These are phyloP conservation scores for Austrolebias charrua DNA, from an alignment of 2,797 vertebrate genomes.

Conservation along the genomic window DNA sequence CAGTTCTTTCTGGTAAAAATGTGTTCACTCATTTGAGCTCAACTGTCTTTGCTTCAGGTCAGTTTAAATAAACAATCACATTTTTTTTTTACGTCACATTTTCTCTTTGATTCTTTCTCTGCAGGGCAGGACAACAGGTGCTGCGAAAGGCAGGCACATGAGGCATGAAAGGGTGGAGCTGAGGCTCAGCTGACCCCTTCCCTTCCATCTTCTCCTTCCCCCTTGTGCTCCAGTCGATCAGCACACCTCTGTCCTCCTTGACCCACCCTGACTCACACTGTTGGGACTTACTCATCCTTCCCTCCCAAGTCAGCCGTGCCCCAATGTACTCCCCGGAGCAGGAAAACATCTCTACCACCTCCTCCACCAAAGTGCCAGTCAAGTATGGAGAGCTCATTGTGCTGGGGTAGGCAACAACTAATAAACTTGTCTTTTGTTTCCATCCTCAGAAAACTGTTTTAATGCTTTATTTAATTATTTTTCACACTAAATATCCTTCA, in stretches of 20 bases:
- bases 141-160: constrained; percentile 58
- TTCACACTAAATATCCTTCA: background rate
- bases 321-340: constrained; percentile 98
- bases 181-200: constrained; percentile 77
- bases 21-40: background rate
- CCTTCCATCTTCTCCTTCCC: constrained; percentile 66
- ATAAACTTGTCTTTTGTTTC: background rate
- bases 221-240: constrained; percentile 46
- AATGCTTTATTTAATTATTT: background rate
- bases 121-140: constrained; percentile 54
- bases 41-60: background rate
- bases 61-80: background rate
- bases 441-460: background rate
- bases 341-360: constrained; percentile 95
- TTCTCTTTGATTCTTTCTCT: constrained; percentile 28
- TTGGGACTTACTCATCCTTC: constrained; percentile 32
- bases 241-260: constrained; percentile 40
- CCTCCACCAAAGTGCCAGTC: constrained; percentile 95
- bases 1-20: too few species aligned
- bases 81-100: constrained; percentile 11
- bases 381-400: constrained; percentile 99
- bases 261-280: constrained; percentile 47
- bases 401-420: constrained; percentile 86
- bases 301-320: constrained; percentile 72
- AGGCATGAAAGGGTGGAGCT: constrained; percentile 83